Evolutionary conservation across 2,797 vertebrate species (phyloP).

Genomic region (Microtus agrestis): DNA sequence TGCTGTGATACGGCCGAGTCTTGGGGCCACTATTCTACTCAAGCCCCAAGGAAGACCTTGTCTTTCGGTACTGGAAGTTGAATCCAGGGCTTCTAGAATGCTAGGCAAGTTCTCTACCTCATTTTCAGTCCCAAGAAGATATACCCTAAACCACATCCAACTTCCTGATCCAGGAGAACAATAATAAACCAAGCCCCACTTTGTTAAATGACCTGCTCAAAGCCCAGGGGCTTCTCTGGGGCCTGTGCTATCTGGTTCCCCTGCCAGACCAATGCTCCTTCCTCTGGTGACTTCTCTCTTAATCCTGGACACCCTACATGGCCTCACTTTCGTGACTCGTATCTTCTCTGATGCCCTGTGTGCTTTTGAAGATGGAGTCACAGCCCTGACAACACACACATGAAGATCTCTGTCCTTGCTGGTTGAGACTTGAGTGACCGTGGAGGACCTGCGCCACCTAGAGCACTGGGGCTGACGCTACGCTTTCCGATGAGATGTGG

Average conservation of each 20-base stretch:
- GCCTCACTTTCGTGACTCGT: not conserved
- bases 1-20: not conserved
- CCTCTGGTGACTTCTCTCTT: not conserved
- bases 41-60: not conserved
- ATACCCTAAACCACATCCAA: not conserved
- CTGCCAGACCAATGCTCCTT: not conserved
- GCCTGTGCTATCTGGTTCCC: not conserved
- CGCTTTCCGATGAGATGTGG: not conserved
- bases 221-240: not conserved
- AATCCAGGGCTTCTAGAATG: not conserved
- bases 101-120: not conserved
- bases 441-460: not conserved
- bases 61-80: not conserved
- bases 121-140: not conserved
- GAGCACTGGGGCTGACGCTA: not conserved
- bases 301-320: not conserved
- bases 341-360: not conserved
- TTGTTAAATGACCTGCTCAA: not conserved
- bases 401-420: not conserved
- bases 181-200: slow-evolving; percentile 2
- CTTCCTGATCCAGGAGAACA: not conserved
- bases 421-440: not conserved
- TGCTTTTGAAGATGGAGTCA: not conserved
- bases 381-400: not conserved
- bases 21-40: not conserved